Evolutionary conservation across 2,888 invertebrate species (phyloP).

Genomic region (Antheraea assamensis): DNA sequence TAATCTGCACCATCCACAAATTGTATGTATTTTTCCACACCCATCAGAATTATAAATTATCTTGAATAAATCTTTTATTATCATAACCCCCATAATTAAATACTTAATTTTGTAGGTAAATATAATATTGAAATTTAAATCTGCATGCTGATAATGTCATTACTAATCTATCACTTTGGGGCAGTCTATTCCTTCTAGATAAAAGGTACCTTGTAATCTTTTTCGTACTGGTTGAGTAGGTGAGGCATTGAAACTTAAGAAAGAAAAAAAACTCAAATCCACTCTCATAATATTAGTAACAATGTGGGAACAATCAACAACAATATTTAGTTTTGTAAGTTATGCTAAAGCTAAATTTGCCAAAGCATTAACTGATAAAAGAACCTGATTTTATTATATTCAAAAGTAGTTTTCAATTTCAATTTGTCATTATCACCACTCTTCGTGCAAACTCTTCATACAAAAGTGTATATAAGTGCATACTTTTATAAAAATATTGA

Average conservation of each 20-base stretch:
- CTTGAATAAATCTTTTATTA: constrained; percentile 7
- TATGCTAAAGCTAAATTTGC: background rate
- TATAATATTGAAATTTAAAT: background rate
- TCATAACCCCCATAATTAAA: background rate
- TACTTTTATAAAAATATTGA: background rate
- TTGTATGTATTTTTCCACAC: background rate
- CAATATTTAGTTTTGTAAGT: background rate
- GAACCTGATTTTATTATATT: background rate
- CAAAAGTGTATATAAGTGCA: background rate
- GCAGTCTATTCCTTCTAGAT: too few species aligned
- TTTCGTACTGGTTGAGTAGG: too few species aligned
- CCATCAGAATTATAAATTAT: constrained; percentile 11
- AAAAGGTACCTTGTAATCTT: too few species aligned
- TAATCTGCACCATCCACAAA: background rate
- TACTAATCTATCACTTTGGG: too few species aligned
- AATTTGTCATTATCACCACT: too few species aligned
- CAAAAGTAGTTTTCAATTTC: too few species aligned
- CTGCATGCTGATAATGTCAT: background rate
- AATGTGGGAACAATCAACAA: too few species aligned
- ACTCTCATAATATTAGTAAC: too few species aligned
- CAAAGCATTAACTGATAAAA: background rate
- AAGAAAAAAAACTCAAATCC: too few species aligned
- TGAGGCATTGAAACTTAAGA: too few species aligned
- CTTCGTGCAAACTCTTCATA: too few species aligned
- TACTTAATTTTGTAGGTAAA: background rate